Evolutionary conservation across 2,113 vertebrate genomes (phyloP), one percentile per base, ranked within the genome.

Genomic region (Stigmatopora nigra): DNA sequence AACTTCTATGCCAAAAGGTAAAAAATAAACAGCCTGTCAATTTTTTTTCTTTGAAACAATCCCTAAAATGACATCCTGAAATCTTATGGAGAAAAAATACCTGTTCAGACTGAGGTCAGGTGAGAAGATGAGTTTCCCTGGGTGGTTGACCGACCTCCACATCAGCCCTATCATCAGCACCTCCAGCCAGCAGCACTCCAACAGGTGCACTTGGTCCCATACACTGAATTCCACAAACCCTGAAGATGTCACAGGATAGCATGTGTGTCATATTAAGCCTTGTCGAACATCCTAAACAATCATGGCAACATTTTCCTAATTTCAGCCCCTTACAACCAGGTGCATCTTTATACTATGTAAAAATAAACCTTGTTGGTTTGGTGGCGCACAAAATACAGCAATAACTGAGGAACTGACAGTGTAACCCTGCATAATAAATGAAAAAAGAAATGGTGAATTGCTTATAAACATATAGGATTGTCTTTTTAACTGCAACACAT

Each of bases 181-280:
- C 87, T 98, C 97, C 89, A 99, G 86, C 97, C 97, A 99, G 87
- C 95, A 97, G 85, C 93, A 94, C 88, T 99, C 96, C 87, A 99
- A 65, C 72, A 99, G 92, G 62, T 95, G 93, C 19, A 99, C 95
- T 88, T 99, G 96, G 81, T 99, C 95, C 15, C 93, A 81, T 5
- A 99, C 91, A 57, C 91, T 90, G 77, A 99, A 89, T 75, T 98
- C 95, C 67, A 97, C 78, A 22, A 99, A 99, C 10, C 97, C 97
- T 99, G 69, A 35, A 25, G 46, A 49, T 5, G 62, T 19, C 20
- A 16, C 9, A 11, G 0, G 19, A 14, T 8, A n/a, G 35, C 36
- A 44, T 48, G 41, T 4, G 8, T 2, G 46, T 4, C 31, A 59
- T 61, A 25, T 41, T 61, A 10, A 55, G 17, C 63, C 41, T 31